A percentile compares a stretch with the other conserved stretches of the same genome.
Evolutionary conservation across 2,797 vertebrate species (phyloP).

Genomic region (Heliangelus exortis): DNA sequence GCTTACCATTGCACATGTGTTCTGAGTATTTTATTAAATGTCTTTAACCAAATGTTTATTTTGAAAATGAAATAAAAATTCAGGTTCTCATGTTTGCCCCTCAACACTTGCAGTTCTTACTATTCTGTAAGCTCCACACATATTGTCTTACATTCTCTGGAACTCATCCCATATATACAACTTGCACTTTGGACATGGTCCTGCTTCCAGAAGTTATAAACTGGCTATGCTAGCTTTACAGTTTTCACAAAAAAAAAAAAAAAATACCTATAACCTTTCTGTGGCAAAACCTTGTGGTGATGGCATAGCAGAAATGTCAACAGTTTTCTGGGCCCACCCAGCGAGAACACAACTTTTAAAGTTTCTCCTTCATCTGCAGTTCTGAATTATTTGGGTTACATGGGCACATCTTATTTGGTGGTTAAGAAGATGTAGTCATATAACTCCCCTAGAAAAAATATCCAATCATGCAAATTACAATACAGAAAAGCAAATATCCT

Average conservation of each 20-base stretch:
- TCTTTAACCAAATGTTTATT: not conserved
- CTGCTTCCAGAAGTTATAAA: not conserved
- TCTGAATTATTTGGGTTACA: not conserved
- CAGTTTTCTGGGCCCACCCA: not conserved
- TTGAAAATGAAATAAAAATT: not conserved
- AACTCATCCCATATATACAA: not conserved
- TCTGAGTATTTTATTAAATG: not conserved
- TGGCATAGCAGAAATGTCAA: not conserved
- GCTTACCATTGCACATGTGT: not conserved
- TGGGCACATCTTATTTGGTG: not conserved
- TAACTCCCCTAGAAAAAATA: not conserved
- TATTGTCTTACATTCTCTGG: not conserved
- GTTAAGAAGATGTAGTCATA: not conserved
- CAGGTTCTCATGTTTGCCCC: not conserved
- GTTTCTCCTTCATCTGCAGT: not conserved
- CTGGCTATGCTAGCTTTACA: not conserved
- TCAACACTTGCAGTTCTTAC: not conserved
- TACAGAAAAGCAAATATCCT: not conserved
- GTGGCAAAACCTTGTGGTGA: not conserved
- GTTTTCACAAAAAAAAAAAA: not conserved
- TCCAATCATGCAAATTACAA: not conserved
- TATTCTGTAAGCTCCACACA: not conserved
- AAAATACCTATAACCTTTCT: not conserved
- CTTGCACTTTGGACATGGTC: not conserved
- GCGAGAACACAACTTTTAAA: not conserved